Evolutionary conservation across 1,140 invertebrate species (phyloP), one percentile per base, ranked within the genome.

Genomic region (Diploscapter pachys): DNA sequence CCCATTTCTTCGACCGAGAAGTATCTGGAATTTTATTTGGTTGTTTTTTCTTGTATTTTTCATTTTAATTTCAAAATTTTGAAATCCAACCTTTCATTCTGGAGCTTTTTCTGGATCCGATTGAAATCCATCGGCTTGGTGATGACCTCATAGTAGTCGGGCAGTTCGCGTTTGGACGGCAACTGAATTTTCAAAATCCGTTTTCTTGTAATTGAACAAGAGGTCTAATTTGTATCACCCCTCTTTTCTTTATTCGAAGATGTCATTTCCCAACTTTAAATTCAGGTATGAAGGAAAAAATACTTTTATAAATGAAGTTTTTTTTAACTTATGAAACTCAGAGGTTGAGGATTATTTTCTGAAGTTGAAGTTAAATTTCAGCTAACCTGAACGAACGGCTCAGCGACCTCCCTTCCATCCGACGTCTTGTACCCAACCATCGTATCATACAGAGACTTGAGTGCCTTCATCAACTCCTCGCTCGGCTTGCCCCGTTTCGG

Each of bases 131-230:
- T 89, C 2, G 96, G 95, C 84, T 93, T 93, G 81, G 94, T 94
- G 79, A 98, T 98, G 3, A 98, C 90, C 81, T 97, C 94, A 86
- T 98, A 98, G 86, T 98, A 98, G 86, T 98, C 95, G 0, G 95
- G 95, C 63, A 97, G 88, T 81, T 96, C 93, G 80, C 93, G 90
- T 61, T 92, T 89, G 2, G 94, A 93, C 11, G 96, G 96, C 63
- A 98, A 87, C 86, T 96, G 93, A 91, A 96, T 93, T 31, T 31
- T 31, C 31, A 31, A 0, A 31, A 31, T 31, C 1, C 31, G 31
- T 31, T 31, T 31, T 31, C 31, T 31, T 31, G 31, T 31, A 31
- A 31, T 31, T 31, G 31, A 31, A 31, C 31, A 31, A 31, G 31
- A 31, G 31, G 31, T 1, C 31, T 31, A 31, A 31, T 31, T 31